Percentiles rank a stretch among this genome's conserved stretches.
Conservation (phyloP, 2,797 vertebrate species). For the Champsocephalus gunnari region DNA sequence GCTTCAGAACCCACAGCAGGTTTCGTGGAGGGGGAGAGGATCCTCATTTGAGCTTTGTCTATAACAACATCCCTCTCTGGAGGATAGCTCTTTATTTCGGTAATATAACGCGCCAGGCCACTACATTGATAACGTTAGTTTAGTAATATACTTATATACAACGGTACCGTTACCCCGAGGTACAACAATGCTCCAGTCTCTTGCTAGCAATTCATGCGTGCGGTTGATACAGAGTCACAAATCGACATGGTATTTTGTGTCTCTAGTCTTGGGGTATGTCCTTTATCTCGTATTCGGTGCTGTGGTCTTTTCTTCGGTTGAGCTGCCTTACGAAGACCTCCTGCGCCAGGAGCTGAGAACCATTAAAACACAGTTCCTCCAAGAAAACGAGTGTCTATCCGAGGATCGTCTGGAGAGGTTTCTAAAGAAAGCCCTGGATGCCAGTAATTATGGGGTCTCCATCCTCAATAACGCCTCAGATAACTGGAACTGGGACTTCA, state of each 20-base stretch:
- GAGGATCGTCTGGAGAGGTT: constrained; percentile 92
- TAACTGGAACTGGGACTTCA: constrained; percentile 99
- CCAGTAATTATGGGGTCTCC: constrained; percentile 96
- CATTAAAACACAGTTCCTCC: constrained; percentile 90
- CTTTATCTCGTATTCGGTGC: constrained; percentile 95
- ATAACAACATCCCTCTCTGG: constrained; percentile 21
- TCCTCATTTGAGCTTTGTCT: constrained; percentile 51
- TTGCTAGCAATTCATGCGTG: constrained; percentile 91
- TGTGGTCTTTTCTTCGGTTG: constrained; percentile 94
- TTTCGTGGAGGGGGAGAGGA: constrained; percentile 48
- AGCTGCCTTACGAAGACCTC: constrained; percentile 93
- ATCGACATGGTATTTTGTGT: constrained; percentile 92
- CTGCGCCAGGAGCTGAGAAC: constrained; percentile 91
- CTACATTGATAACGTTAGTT: not conserved
- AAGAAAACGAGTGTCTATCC: constrained; percentile 90
- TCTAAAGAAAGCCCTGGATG: constrained; percentile 90
- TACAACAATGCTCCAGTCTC: constrained; percentile 90
- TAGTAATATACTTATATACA: not conserved
- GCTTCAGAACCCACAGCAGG: constrained; percentile 57
- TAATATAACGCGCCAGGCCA: not conserved
- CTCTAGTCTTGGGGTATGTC: constrained; percentile 90
- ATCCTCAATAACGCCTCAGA: constrained; percentile 93
- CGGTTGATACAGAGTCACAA: constrained; percentile 92
- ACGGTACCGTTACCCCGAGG: not conserved
- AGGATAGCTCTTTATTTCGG: not conserved